Evolutionary conservation across 2,797 vertebrate species (phyloP).

Genomic region (Salarias fasciatus): DNA sequence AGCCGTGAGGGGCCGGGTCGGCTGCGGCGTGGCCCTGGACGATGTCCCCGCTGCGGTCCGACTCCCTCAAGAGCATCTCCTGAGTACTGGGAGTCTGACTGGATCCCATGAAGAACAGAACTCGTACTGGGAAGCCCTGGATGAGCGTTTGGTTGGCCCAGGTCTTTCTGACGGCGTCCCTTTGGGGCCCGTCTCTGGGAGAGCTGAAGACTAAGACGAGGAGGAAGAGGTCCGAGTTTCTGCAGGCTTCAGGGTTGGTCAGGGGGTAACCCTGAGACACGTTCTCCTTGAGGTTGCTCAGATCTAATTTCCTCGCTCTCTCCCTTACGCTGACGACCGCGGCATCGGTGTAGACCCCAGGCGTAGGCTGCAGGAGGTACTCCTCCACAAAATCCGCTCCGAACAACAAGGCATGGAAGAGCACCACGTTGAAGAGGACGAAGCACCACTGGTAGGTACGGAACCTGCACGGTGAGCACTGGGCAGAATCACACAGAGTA

Average conservation of each 20-base stretch:
- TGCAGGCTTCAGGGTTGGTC: constrained; percentile 76
- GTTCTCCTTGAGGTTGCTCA: constrained; percentile 78
- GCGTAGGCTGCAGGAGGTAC: constrained; percentile 87
- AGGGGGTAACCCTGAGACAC: constrained; percentile 79
- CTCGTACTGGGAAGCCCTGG: constrained; percentile 65
- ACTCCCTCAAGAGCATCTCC: constrained; percentile 68
- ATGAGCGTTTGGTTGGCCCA: constrained; percentile 87
- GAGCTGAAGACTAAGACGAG: constrained; percentile 86
- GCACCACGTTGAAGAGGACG: constrained; percentile 89
- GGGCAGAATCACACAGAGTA: constrained; percentile 19
- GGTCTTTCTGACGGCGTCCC: constrained; percentile 84
- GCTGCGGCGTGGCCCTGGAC: constrained; percentile 66
- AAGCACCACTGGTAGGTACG: constrained; percentile 96
- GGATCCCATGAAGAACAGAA: constrained; percentile 72
- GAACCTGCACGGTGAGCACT: constrained; percentile 87
- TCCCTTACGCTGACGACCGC: constrained; percentile 85
- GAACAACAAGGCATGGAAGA: constrained; percentile 91
- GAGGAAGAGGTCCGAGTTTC: constrained; percentile 84
- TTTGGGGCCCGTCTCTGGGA: constrained; percentile 81
- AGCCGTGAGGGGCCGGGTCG: constrained; percentile 75
- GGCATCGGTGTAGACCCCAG: constrained; percentile 83
- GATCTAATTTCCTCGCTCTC: constrained; percentile 86
- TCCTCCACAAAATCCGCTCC: constrained; percentile 93
- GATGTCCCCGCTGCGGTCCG: constrained; percentile 55
- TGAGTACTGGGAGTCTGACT: constrained; percentile 70